These are phyloP conservation scores for Axinella damicornis DNA, from an alignment of 37 sponge, comb jelly and placozoan species.

Conservation along the genomic window DNA sequence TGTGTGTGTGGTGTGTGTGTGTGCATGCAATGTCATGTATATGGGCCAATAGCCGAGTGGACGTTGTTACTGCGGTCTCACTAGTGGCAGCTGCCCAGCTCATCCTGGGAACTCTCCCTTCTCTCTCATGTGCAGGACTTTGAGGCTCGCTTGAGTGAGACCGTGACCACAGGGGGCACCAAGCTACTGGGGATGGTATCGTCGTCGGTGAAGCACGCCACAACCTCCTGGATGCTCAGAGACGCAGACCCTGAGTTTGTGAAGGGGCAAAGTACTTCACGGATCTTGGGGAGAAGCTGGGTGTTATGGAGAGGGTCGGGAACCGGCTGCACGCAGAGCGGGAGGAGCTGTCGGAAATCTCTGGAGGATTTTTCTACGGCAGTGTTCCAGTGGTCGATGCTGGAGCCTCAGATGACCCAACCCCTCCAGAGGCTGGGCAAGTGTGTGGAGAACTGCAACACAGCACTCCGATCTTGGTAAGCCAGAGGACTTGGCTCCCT, in stretches of 20 bases:
- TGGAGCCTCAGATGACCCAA: conserved; percentile 27
- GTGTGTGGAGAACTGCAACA: conserved; percentile 37
- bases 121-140: conserved; percentile 19
- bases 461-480: not conserved
- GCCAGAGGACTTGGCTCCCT: not conserved
- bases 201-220: conserved; percentile 53
- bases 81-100: no score
- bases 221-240: conserved; percentile 48
- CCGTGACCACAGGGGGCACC: not conserved
- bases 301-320: conserved; percentile 53
- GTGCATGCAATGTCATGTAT: no score
- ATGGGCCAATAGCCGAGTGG: no score
- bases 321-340: conserved; percentile 65
- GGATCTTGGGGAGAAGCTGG: conserved; percentile 49
- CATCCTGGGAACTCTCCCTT: no score
- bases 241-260: conserved; percentile 61
- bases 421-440: conserved; percentile 46
- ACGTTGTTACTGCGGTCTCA: no score
- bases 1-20: no score
- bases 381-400: conserved; percentile 55
- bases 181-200: conserved; percentile 40
- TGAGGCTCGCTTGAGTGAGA: conserved; percentile 27
- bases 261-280: conserved; percentile 48
- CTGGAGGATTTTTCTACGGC: conserved; percentile 43
- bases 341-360: conserved; percentile 3